A percentile compares a stretch with the other conserved stretches of the same genome.
Conservation (phyloP, 2,888 invertebrate species). For the Spialia ferax region DNA sequence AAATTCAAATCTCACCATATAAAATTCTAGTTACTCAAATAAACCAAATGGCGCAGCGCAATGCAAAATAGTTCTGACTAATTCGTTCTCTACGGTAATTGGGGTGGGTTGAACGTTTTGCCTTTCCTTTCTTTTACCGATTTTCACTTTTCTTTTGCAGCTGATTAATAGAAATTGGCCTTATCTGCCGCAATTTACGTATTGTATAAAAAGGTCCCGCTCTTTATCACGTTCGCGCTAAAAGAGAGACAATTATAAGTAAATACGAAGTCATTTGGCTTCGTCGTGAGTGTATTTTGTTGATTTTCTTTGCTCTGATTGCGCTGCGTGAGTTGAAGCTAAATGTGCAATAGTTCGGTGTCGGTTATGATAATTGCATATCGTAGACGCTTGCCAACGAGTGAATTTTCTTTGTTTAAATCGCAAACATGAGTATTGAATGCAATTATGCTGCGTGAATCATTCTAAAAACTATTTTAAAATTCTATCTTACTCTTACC, state of each 20-base stretch:
- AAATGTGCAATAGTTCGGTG: slow-evolving; percentile 23
- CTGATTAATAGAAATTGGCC: slow-evolving; percentile 37
- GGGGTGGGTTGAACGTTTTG: slow-evolving; percentile 12
- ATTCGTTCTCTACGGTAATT: slow-evolving; percentile 25
- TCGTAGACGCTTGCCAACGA: slow-evolving; percentile 15
- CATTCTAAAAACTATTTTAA: background rate
- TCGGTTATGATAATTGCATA: slow-evolving; percentile 37
- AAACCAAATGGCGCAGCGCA: background rate
- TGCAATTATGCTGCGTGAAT: background rate
- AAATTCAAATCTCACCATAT: no score
- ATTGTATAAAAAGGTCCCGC: slow-evolving; percentile 30
- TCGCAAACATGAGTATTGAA: slow-evolving; percentile 2
- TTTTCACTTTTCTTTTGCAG: slow-evolving; percentile 32
- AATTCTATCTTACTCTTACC: background rate
- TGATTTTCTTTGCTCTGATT: slow-evolving; percentile 35
- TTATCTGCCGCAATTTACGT: slow-evolving; percentile 34
- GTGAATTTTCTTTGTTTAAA: slow-evolving; percentile 31
- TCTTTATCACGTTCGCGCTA: slow-evolving; percentile 30
- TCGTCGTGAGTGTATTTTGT: slow-evolving; percentile 31
- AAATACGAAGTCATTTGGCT: slow-evolving; percentile 33
- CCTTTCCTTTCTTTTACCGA: slow-evolving; percentile 15
- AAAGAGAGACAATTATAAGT: slow-evolving; percentile 39
- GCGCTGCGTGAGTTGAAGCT: slow-evolving; percentile 34
- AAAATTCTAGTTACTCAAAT: background rate
- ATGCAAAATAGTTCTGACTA: slow-evolving; percentile 20